Evolutionary conservation across 2,888 invertebrate species (phyloP), one percentile per base, ranked within the genome.

Genomic region (Tupiocoris notatus): DNA sequence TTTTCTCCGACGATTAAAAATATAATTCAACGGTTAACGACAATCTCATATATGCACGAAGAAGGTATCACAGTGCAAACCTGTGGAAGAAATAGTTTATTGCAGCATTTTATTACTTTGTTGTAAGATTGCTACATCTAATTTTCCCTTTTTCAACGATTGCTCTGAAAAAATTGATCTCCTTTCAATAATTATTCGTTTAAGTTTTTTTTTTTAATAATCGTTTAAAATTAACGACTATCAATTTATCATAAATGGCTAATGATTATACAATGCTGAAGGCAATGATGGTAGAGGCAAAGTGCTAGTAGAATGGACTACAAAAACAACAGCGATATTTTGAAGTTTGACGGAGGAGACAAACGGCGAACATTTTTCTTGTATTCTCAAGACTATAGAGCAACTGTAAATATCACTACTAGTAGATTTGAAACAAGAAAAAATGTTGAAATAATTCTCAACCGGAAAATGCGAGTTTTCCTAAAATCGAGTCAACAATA

Each of bases 221-320:
- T 23, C 16, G 21, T 63, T 63, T 22, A 7, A 17, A 1, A 6
- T 63, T 12, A 39, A 39, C 25, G 65, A 39, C 39, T 18, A 7
- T 12, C 3, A 24, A 39, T 25, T 9, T 16, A 25, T 25, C 17
- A n/a, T 67, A 57, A n/a, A n/a, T n/a, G 61, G 25, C 77, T 75
- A 75, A 64, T 77, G 77, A 77, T 77, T 77, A 77, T 77, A 75
- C 77, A 75, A 77, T 75, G 77, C 77, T 67, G 68, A 77, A 77
- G 77, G 77, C 77, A 77, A 77, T 65, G 57, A 58, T 66, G 77
- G 77, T 77, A 66, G 21, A 39, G 39, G 39, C 39, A 12, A 39
- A 7, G 39, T 39, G 39, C 39, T 39, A 39, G 39, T 39, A 7
- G 39, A 39, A 39, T 39, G 6, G 39, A 12, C 39, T 7, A 7